Base-by-base conservation (phyloP, 1,140 invertebrate genomes). In the Delia radicum region DNA sequence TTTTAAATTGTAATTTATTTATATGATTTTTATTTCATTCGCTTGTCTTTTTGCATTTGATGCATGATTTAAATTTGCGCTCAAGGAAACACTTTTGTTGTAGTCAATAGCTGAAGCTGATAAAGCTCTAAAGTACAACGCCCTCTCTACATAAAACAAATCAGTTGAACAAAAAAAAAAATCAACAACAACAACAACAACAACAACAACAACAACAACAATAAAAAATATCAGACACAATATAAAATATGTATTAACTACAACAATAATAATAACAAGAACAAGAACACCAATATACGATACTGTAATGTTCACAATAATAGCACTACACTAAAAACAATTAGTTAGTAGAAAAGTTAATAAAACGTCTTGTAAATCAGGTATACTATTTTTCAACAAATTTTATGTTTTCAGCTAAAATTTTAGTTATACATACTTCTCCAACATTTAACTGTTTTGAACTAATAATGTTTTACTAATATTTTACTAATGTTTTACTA, bases 11-110 rank as follows among this genome's bases (percentile, higher is more conserved):
- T 18, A 48, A 55, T 55, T 33, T 42, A 42, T 42, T 42, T 4
- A 55, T 21, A 55, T 21, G n/a, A 55, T 24, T 42, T 42, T 42
- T 24, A 55, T n/a, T 48, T 21, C 18, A 55, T 55, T 21, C n/a
- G 48, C 24, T 24, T 55, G 2, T 67, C 18, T 33, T 33, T 3
- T 18, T 69, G 15, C 28, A 65, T 69, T 69, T 33, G 29, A 69
- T 31, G 65, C 65, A 69, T 69, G 65, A 69, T 69, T 69, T 69
- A n/a, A 69, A 69, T 37, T 69, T 69, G 29, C 65, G 29, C 65
- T 69, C 65, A 69, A 69, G 65, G 62, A 69, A 69, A 24, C 8
- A 12, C n/a, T 31, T 65, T 27, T 65, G 62, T 10, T 24, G 65
- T 18, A 26, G 63, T 67, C 27, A 31, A 31, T 67, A 27, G 13